phyloP scores from a whole-genome alignment of 2,888 invertebrate genomes.

The Scaptodrosophila latifasciaeformis region DNA sequence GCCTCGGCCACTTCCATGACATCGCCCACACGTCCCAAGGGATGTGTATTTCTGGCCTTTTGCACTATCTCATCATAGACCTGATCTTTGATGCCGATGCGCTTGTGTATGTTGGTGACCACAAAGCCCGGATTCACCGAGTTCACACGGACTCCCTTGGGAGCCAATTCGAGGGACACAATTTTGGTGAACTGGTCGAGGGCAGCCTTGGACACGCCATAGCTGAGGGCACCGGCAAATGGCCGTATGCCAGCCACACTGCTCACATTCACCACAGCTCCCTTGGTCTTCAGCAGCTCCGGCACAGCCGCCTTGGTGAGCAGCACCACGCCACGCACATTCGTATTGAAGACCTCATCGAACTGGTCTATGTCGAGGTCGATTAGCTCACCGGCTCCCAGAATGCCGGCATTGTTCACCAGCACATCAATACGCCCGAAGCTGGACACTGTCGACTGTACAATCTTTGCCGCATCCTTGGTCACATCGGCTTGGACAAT shows the following conservation, averaged over 20 bases:
- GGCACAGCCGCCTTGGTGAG: constrained; percentile 89
- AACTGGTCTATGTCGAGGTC: constrained; percentile 86
- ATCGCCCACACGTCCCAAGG: constrained; percentile 88
- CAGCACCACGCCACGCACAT: constrained; percentile 85
- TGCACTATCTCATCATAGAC: constrained; percentile 86
- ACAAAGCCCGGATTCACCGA: constrained; percentile 95
- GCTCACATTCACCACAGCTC: constrained; percentile 93
- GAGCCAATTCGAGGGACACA: constrained; percentile 86
- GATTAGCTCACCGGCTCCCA: constrained; percentile 86
- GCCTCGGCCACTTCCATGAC: constrained; percentile 89
- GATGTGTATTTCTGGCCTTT: constrained; percentile 87
- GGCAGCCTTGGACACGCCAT: constrained; percentile 94
- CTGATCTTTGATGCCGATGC: constrained; percentile 82
- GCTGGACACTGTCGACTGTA: constrained; percentile 81
- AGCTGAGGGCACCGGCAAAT: constrained; percentile 90
- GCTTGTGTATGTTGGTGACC: constrained; percentile 87
- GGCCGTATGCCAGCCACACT: constrained; percentile 91
- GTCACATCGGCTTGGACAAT: constrained; percentile 79
- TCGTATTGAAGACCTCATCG: constrained; percentile 89
- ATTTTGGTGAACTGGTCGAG: constrained; percentile 94
- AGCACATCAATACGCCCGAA: constrained; percentile 77
- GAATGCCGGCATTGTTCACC: constrained; percentile 91
- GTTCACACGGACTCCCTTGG: constrained; percentile 89
- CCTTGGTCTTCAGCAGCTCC: constrained; percentile 84
- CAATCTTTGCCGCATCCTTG: constrained; percentile 80